Evolutionary conservation across 2,888 invertebrate species (phyloP), one percentile per base, ranked within the genome.

Genomic region (Himalopsyche anomala): DNA sequence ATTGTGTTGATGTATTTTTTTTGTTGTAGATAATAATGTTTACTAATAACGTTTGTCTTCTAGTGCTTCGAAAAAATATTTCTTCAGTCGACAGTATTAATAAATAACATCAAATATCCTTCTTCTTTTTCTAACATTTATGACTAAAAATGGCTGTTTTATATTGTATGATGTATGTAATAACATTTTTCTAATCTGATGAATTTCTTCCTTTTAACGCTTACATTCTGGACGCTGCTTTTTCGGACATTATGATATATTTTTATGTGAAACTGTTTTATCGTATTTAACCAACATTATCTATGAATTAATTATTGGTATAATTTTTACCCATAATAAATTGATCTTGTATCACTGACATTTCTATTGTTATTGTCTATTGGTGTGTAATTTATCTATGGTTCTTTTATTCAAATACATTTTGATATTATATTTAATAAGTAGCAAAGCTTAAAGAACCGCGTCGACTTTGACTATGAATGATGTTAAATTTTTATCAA

Each of bases 401-500:
- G 9, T 45, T 5, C 9, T 8, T 45, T 45, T 45, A 45, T 45
- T 45, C 9, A 81, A 81, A 81, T 45, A 17, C 11, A 28, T 45
- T 19, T 19, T 40, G 12, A 17, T 40, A 74, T 1, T 45, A n/a
- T 36, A 15, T 45, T 15, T 3, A 51, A 51, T 51, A 51, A 51
- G 51, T 40, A 88, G 88, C 88, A 89, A 89, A 87, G 87, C 90
- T 92, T 94, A 90, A 94, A 94, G 93, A 94, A 93, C 89, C 93
- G 91, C 91, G 94, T 94, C 90, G 94, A 94, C 87, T 92, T 92
- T 89, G 94, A 94, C 92, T 94, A 94, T 90, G 92, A 94, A 92
- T 94, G 94, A 94, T 93, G 86, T 42, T 84, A 80, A 87, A 86
- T 74, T 74, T 74, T 51, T 74, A 28, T 74, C 74, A 74, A 74